Evolutionary conservation across 2,797 vertebrate genomes (phyloP).

Genomic region (Erithacus rubecula): DNA sequence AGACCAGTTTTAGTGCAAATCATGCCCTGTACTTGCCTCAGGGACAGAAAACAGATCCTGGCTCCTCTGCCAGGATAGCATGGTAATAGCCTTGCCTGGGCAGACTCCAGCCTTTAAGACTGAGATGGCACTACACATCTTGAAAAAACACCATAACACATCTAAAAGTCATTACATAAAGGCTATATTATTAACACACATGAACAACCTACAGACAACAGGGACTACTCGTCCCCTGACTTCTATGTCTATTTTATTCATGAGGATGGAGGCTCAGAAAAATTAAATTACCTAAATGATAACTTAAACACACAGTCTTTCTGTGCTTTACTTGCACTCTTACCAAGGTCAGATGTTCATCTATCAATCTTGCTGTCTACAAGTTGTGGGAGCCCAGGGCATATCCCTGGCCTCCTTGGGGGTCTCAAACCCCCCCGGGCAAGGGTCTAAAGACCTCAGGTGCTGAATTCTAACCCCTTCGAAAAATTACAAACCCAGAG

Average conservation of each 20-base stretch:
- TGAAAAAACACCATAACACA: background rate
- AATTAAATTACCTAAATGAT: background rate
- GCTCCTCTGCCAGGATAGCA: accelerated
- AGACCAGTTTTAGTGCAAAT: background rate
- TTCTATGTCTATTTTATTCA: background rate
- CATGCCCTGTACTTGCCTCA: background rate
- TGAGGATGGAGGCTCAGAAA: background rate
- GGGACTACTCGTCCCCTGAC: background rate
- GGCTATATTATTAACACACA: background rate
- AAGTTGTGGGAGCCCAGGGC: too few species aligned
- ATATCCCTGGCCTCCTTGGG: too few species aligned
- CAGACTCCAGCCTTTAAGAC: background rate
- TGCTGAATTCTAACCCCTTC: too few species aligned
- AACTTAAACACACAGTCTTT: background rate
- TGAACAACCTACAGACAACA: background rate
- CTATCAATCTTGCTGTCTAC: background rate
- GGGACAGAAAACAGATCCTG: background rate
- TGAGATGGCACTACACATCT: too few species aligned
- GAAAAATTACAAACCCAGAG: too few species aligned
- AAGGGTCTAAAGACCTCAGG: too few species aligned
- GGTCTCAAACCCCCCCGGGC: too few species aligned
- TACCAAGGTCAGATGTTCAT: background rate
- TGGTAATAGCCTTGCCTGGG: background rate
- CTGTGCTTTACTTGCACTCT: background rate
- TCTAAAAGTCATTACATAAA: background rate